Evolutionary conservation across 2,888 invertebrate species (phyloP), one percentile per base, ranked within the genome.

Genomic region (Eremobia ochroleuca): DNA sequence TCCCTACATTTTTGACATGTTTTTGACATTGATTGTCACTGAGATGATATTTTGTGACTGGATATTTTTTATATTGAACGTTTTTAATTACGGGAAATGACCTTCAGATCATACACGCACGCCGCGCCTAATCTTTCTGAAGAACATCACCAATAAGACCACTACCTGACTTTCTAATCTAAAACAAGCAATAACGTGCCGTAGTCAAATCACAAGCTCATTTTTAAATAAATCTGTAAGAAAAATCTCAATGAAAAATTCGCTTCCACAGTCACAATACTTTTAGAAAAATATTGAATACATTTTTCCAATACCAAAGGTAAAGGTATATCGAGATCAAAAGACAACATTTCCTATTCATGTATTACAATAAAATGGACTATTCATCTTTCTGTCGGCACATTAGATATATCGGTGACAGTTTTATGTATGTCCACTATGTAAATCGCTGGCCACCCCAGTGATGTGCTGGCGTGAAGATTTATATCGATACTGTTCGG

Each of bases 381-480:
- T n/a, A 88, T 90, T 90, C 86, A 83, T 93, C 93, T 90, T 87
- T 88, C 86, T 85, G 88, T 87, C 89, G 82, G 86, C 85, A 88
- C 90, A 90, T 93, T 91, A 91, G 92, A 94, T 94, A 92, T 91
- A 92, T 93, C 82, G 91, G 85, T 86, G 94, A 94, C 94, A 93
- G 91, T 90, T 94, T 94, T 93, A 93, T 92, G 91, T 87, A 71
- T 85, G 86, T 85, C 88, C 90, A 90, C 87, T 86, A 88, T 90
- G 90, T 88, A 87, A 88, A 91, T 89, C 88, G 89, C 89, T 89
- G 88, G 85, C 87, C 88, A 90, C 90, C 89, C 91, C 28, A 74
- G 74, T 87, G 86, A 81, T 76, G 73, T 52, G 66, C 67, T 66
- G 43, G 74, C 83, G 82, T 83, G 78, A 81, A 89, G 91, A 93